Base-by-base conservation (phyloP, 1,140 invertebrate species). In the Drosophila nebulosa region DNA sequence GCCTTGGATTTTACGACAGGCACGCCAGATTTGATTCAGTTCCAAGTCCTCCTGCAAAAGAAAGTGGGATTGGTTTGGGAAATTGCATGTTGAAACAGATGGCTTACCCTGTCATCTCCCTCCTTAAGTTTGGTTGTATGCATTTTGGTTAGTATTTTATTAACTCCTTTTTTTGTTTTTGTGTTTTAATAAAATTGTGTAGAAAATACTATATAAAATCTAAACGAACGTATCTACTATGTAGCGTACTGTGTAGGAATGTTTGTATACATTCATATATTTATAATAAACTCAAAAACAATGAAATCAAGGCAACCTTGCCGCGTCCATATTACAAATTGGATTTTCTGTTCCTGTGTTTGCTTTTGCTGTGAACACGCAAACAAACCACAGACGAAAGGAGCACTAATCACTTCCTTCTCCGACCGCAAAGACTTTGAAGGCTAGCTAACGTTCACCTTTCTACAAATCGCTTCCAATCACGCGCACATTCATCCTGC, bases 1-100 rank as follows among this genome's bases (percentile, higher is more conserved):
- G 4, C 94, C 93, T 62, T 94, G 93, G 77, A 96, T 95, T 92
- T 96, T 96, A 90, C 95, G 95, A 91, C 95, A 95, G 30, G 93
- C 94, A 76, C 94, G 93, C 95, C 95, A 95, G 46, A 95, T 93
- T 88, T 95, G 93, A 77, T 91, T 91, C 21, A 91, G 69, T 27
- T 81, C 79, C 66, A 81, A 71, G 10, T 89, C 80, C 59, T 81
- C 81, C 85, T 89, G 58, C 62, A 62, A 61, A 16, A 26, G n/a
- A 14, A 21, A 10, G 53, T 21, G 14, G 71, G 68, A n/a, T 12
- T 52, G 74, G 74, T 70, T 70, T 61, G 56, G 4, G 50, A 51
- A 12, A 2, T 39, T 30, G 35, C 30, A 56, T 53, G 27, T 16
- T 50, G 32, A 4, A 30, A 12, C n/a, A 21, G 46, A 10, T 35